Base-by-base conservation (phyloP, 2,113 vertebrate species). In the Copsychus sechellarum region DNA sequence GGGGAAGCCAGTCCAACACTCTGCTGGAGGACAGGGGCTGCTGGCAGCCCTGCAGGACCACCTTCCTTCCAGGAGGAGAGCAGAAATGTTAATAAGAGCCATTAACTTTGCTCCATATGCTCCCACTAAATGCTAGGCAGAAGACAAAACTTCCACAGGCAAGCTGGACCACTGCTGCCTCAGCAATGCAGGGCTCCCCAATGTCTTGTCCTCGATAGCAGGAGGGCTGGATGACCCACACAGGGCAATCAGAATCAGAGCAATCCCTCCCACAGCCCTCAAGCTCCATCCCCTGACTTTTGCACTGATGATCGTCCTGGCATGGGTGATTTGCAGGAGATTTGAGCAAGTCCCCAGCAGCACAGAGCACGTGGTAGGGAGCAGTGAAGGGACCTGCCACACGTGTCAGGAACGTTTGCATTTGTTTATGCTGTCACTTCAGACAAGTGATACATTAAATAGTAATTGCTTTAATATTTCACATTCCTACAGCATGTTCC, bases 291-390 rank as follows among this genome's bases (percentile, higher is more conserved):
- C 58, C 28, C 51, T 50, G 7, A 23, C 5, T 9, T 23, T 2
- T 57, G 23, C 60, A 15, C 31, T 17, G 21, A 11, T 48, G 20
- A 17, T 8, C 21, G 26, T 22, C 54, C 20, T 31, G 25, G 28
- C 14, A 10, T 2, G 34, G 54, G 5, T 2, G n/a, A 47, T 38
- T 33, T 72, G 19, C 12, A 60, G 18, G 29, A 34, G 5, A 3
- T 0, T 22, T 31, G 42, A 54, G 42, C 10, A 25, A 36, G 31
- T 4, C 69, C 36, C 11, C 42, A 71, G 72, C 48, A 74, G 79
- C 53, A 60, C 0, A 0, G 64, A 54, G 25, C 1, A 0, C 1
- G 0, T 16, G 31, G 28, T 2, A 21, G 58, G 67, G 57, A 67
- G 71, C 64, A 77, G 54, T 0, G 10, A 25, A 66, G 29, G 29